Evolutionary conservation across 2,888 invertebrate genomes (phyloP), one percentile per base, ranked within the genome.

Genomic region (Torymus texanus): DNA sequence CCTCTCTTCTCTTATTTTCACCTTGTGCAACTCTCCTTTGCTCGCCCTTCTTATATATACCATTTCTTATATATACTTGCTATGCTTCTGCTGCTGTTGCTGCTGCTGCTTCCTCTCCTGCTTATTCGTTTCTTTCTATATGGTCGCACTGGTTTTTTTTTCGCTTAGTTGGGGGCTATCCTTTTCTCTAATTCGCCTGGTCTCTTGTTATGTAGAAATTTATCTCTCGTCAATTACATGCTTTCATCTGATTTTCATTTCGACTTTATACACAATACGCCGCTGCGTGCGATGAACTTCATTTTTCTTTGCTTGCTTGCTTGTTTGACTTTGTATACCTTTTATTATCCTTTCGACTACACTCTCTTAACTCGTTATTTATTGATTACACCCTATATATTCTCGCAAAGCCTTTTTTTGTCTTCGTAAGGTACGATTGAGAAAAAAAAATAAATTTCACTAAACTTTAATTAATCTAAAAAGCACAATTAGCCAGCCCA

Each of bases 241-340:
- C 68, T 63, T 76, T 70, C 68, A n/a, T 62, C 55, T 50, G 68
- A 85, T 87, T 86, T 87, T 83, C 84, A 85, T 84, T 83, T 86
- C 84, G 82, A 29, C 29, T 82, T 83, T 83, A 83, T 55, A 70
- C 75, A 79, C 85, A 68, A n/a, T 62, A 2, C 13, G 59, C 8
- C 18, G 21, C 21, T 21, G 18, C 5, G 51, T 51, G 59, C 24
- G 67, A 55, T 65, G 29, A 29, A 59, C 55, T 56, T 70, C 29
- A 50, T 68, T 58, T 53, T 71, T 63, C 62, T 73, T 41, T 63
- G 71, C 63, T 51, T 10, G 13, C 51, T 51, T 50, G 10, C n/a
- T n/a, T n/a, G n/a, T n/a, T 18, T 51, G 51, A 18, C 10, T 21
- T 51, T 50, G 2, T 18, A 18, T 11, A n/a, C 50, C 51, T 66